Conservation (phyloP, 1,140 invertebrate genomes). For the Akabosia matsudoensis region DNA sequence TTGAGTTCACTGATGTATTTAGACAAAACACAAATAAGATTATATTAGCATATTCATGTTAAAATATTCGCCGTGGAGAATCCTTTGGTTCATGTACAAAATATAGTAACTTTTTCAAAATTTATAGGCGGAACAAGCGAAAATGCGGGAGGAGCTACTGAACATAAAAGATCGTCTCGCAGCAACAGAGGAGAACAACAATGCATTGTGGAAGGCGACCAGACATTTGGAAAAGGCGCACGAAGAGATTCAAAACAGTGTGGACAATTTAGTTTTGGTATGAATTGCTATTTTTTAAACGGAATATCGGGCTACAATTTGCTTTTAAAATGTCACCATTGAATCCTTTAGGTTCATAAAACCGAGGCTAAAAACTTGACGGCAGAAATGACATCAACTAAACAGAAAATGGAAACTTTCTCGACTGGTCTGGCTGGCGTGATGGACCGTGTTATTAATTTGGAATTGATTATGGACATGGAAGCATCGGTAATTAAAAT, state of each 20-base stretch:
- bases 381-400: constrained; percentile 11
- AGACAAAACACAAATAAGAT: too few species aligned
- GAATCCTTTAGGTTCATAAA: constrained; percentile 26
- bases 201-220: constrained; percentile 28
- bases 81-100: too few species aligned
- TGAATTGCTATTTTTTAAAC: neutral
- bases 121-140: constrained; percentile 33
- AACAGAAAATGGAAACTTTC: constrained; percentile 3
- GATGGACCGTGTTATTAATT: constrained; percentile 2
- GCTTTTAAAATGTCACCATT: neutral
- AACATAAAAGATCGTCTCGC: constrained; percentile 36
- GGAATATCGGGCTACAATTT: neutral
- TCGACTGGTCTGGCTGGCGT: neutral
- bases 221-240: constrained; percentile 14
- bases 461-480: constrained; percentile 17
- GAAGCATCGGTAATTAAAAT: neutral
- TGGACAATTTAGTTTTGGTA: constrained; percentile 32
- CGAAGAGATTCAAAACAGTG: constrained; percentile 25
- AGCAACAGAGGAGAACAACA: constrained; percentile 9
- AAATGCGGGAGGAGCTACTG: constrained; percentile 32
- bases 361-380: constrained; percentile 30
- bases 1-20: constrained; percentile 36
- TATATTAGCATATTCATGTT: too few species aligned
- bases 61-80: too few species aligned
- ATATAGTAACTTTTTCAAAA: neutral